phyloP scores from a whole-genome alignment of 2,888 invertebrate genomes.

The Teinopalpus imperialis region DNA sequence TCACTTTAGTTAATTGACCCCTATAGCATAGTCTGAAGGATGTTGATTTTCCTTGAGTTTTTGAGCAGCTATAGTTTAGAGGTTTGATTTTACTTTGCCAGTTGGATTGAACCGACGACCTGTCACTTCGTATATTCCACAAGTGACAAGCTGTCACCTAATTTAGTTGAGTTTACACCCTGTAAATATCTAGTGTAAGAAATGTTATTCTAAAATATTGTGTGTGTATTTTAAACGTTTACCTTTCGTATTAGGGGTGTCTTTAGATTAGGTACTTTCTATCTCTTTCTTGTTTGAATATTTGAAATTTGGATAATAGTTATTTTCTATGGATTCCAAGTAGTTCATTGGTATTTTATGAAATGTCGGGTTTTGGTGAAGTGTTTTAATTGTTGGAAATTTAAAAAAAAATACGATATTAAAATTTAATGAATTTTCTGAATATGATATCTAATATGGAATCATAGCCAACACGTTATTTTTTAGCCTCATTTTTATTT shows the following conservation, averaged over 20 bases:
- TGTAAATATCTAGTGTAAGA: conserved; percentile 58
- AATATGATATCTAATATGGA: too few relatives aligned
- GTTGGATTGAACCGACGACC: background rate
- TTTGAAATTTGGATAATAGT: conserved; percentile 45
- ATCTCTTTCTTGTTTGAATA: conserved; percentile 52
- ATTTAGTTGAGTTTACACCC: conserved; percentile 45
- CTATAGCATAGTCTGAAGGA: conserved; percentile 12
- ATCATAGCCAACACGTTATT: too few relatives aligned
- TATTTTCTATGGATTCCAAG: conserved; percentile 48
- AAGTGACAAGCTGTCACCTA: conserved; percentile 35
- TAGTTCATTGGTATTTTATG: conserved; percentile 41
- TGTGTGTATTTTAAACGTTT: conserved; percentile 50
- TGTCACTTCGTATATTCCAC: background rate
- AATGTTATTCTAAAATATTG: conserved; percentile 55
- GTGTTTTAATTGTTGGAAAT: conserved; percentile 14
- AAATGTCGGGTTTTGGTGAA: conserved; percentile 36
- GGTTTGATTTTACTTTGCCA: conserved; percentile 15
- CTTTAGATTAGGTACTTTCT: conserved; percentile 44
- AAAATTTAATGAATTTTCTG: too few relatives aligned
- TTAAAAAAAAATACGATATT: too few relatives aligned
- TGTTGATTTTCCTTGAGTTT: conserved; percentile 6
- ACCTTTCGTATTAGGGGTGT: conserved; percentile 47
- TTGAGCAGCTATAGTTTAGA: conserved; percentile 20
- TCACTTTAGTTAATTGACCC: conserved; percentile 17
- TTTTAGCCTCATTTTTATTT: too few relatives aligned